Percentiles rank a stretch among this genome's conserved stretches.
phyloP scores from a whole-genome alignment of 2,113 vertebrate genomes.

The Aleadryas rufinucha region DNA sequence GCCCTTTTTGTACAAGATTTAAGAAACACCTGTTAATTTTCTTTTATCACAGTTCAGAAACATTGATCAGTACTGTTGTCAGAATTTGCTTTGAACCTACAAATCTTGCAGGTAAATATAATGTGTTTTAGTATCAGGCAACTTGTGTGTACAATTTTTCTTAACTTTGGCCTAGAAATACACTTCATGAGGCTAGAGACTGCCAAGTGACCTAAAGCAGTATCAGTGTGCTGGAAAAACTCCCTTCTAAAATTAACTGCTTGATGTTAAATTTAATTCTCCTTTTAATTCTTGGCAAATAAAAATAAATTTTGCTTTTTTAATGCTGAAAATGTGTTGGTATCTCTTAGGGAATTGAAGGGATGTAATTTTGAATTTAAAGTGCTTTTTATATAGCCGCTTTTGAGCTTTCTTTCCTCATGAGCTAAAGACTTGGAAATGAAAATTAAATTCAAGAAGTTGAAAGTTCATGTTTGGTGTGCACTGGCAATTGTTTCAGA shows the following conservation, averaged over 20 bases:
- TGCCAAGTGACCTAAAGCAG: not conserved
- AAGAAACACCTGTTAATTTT: not conserved
- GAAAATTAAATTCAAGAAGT: not conserved
- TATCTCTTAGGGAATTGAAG: not conserved
- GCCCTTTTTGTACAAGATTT: not conserved
- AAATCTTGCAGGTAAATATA: not conserved
- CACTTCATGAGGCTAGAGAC: not conserved
- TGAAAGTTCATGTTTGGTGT: not conserved
- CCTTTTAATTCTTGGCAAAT: not conserved
- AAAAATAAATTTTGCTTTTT: not conserved
- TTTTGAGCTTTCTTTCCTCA: not conserved
- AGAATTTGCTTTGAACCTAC: not conserved
- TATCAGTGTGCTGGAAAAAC: not conserved
- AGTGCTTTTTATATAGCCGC: not conserved
- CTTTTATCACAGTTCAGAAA: not conserved
- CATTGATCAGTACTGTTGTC: not conserved
- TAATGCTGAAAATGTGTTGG: not conserved
- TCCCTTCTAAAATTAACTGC: not conserved
- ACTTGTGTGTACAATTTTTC: not conserved
- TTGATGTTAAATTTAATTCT: not conserved
- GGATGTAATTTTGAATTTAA: not conserved
- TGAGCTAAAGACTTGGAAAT: not conserved
- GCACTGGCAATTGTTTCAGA: not conserved
- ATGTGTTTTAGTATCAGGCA: not conserved
- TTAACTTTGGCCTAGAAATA: not conserved